A percentile compares a stretch with the other conserved stretches of the same genome.
These are phyloP conservation scores for Cordilura impudica DNA, from an alignment of 2,888 invertebrate species.

Conservation along the genomic window DNA sequence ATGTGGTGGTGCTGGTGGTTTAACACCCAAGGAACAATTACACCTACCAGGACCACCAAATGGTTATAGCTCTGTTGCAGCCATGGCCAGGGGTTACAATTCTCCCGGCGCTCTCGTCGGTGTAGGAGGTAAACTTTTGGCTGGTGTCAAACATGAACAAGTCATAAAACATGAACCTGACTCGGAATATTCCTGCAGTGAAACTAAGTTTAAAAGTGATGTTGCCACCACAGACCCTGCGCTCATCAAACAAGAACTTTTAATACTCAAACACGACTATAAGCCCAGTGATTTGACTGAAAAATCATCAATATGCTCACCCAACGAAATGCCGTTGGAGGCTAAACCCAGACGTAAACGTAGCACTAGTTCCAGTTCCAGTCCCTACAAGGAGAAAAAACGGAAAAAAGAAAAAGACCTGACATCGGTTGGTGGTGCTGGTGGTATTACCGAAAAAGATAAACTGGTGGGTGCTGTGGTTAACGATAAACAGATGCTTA, in stretches of 20 bases:
- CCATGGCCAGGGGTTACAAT: slow-evolving; percentile 41
- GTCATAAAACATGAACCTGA: slow-evolving; percentile 71
- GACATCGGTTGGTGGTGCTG: neutral
- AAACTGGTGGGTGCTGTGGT: slow-evolving; percentile 26
- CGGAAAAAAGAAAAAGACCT: slow-evolving; percentile 75
- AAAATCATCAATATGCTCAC: slow-evolving; percentile 52
- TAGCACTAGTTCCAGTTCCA: slow-evolving; percentile 76
- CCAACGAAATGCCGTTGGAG: slow-evolving; percentile 43
- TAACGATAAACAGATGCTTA: slow-evolving; percentile 48
- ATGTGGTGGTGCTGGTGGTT: slow-evolving; percentile 63
- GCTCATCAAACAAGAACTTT: slow-evolving; percentile 70
- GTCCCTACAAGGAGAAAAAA: slow-evolving; percentile 77
- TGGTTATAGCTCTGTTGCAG: slow-evolving; percentile 54
- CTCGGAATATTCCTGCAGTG: slow-evolving; percentile 62
- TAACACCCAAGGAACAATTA: slow-evolving; percentile 69
- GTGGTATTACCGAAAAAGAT: slow-evolving; percentile 36
- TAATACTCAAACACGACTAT: slow-evolving; percentile 70
- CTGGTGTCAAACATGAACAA: slow-evolving; percentile 72
- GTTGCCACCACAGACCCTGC: slow-evolving; percentile 47
- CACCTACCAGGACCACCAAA: slow-evolving; percentile 54
- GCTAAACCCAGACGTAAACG: slow-evolving; percentile 73
- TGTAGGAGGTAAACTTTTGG: slow-evolving; percentile 54
- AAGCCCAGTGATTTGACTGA: slow-evolving; percentile 64
- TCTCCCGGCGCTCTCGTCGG: slow-evolving; percentile 52
- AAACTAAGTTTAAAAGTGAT: slow-evolving; percentile 69